Evolutionary conservation across 2,113 vertebrate species (phyloP).

Genomic region (Dryoscopus gambensis): DNA sequence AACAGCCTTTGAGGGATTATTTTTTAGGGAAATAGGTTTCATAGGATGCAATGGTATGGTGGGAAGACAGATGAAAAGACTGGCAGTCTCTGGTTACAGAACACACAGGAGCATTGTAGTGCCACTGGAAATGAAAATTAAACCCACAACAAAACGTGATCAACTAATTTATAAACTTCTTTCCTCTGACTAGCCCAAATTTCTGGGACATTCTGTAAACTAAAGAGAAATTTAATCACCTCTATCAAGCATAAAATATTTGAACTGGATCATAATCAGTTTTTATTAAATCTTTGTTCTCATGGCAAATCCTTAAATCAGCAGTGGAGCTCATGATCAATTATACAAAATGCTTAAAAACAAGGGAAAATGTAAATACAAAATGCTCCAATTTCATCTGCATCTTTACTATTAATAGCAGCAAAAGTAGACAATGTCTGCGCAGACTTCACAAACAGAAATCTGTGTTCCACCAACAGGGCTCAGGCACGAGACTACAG

Average conservation of each 20-base stretch:
- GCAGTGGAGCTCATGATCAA: rapidly evolving
- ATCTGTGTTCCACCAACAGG: background rate
- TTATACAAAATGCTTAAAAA: background rate
- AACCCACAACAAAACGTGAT: background rate
- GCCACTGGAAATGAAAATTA: background rate
- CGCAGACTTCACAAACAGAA: background rate
- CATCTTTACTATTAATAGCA: background rate
- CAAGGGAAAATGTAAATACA: background rate
- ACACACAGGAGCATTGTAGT: rapidly evolving
- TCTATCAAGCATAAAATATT: background rate
- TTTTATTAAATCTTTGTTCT: background rate
- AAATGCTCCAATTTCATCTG: background rate
- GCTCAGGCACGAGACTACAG: background rate
- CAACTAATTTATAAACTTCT: background rate
- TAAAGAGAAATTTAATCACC: background rate
- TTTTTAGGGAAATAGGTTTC: background rate
- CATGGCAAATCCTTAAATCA: background rate
- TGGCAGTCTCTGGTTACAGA: background rate
- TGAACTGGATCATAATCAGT: background rate
- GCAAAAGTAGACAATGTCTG: background rate
- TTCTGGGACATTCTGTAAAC: background rate
- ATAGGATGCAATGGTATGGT: rapidly evolving
- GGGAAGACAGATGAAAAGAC: background rate
- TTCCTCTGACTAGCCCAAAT: background rate
- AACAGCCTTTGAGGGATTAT: background rate